Percentiles rank a stretch among this genome's conserved stretches.
These are phyloP conservation scores for Eospalax fontanierii DNA, from an alignment of 2,797 vertebrate species.

Conservation along the genomic window DNA sequence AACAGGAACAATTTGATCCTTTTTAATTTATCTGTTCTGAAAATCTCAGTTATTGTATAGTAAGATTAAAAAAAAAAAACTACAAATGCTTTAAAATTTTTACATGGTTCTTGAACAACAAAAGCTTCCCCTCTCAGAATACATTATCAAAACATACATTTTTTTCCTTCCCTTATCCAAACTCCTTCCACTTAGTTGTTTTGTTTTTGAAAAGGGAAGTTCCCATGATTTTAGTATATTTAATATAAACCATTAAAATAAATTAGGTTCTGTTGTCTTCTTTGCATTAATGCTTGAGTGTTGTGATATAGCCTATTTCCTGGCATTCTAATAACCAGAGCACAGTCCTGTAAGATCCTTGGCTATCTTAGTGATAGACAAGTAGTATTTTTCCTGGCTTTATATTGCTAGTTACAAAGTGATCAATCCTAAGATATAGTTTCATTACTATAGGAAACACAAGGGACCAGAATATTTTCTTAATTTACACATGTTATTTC, in stretches of 20 bases:
- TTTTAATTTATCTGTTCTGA: conserved; percentile 46
- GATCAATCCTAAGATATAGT: neutral
- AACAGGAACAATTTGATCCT: neutral
- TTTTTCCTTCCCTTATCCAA: neutral
- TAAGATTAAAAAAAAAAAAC: conserved; percentile 30
- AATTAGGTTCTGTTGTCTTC: conserved; percentile 44
- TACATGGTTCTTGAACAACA: neutral
- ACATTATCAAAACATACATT: conserved; percentile 43
- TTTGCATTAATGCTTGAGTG: conserved; percentile 53
- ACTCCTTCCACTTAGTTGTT: conserved; percentile 4
- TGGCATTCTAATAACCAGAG: conserved; percentile 53
- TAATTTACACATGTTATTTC: conserved; percentile 56
- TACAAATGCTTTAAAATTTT: conserved; percentile 57
- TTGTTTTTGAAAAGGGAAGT: conserved; percentile 53
- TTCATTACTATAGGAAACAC: neutral
- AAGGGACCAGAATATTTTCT: conserved; percentile 52
- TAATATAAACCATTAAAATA: conserved; percentile 65
- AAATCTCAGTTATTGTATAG: conserved; percentile 9
- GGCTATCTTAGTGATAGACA: conserved; percentile 33
- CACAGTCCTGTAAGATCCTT: neutral
- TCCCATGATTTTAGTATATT: conserved; percentile 9
- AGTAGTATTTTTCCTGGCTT: conserved; percentile 35
- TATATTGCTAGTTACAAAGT: conserved; percentile 60
- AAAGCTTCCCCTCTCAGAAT: neutral
- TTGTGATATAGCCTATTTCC: conserved; percentile 59